Conservation (phyloP, 2,797 vertebrate species). For the Mormyrus proboscirostris region DNA sequence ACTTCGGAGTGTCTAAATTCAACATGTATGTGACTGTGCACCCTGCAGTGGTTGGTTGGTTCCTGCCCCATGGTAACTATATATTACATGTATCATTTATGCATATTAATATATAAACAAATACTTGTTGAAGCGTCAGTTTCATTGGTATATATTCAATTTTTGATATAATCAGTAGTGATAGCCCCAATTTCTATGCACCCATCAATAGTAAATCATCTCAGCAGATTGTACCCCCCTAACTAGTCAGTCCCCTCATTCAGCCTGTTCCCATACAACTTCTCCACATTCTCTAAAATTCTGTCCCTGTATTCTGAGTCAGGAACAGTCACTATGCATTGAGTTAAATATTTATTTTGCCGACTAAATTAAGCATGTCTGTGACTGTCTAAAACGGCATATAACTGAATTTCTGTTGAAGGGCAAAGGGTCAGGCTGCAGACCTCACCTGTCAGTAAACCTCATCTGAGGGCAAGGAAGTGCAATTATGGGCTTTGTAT, state of each 20-base stretch:
- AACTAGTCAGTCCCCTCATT: not conserved
- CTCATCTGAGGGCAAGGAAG: not conserved
- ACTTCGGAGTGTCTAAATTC: not conserved
- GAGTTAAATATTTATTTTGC: not conserved
- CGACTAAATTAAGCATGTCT: not conserved
- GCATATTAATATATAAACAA: not conserved
- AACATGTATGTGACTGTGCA: not conserved
- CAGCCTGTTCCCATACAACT: not conserved
- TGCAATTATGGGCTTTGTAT: not conserved
- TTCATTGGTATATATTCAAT: not conserved
- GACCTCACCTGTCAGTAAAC: not conserved
- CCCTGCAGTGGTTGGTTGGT: not conserved
- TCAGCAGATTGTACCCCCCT: not conserved
- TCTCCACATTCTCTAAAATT: not conserved
- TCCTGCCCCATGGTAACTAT: not conserved
- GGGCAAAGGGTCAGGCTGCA: not conserved
- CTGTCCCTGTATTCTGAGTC: not conserved
- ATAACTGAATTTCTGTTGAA: not conserved
- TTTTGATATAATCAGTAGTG: not conserved
- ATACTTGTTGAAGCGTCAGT: not conserved
- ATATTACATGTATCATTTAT: not conserved
- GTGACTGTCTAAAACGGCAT: not conserved
- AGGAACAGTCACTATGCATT: not conserved
- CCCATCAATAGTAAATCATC: not conserved
- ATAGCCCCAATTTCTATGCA: not conserved